Percentiles rank a stretch among this genome's conserved stretches.
Evolutionary conservation across 2,113 vertebrate genomes (phyloP).

Genomic region (Mugil cephalus): DNA sequence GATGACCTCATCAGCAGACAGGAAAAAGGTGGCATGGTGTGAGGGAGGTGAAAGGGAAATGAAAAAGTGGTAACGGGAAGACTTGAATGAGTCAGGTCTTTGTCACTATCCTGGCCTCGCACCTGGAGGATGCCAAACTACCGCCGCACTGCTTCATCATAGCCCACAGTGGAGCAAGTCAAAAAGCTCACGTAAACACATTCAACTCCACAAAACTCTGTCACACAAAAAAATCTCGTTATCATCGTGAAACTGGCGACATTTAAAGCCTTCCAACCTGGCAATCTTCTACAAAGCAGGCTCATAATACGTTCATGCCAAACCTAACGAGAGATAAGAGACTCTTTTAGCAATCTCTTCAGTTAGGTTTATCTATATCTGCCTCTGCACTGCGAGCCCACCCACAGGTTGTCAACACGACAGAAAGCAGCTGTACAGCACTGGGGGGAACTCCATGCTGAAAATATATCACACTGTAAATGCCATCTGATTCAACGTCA

Average conservation of each 20-base stretch:
- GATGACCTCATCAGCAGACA: neutral
- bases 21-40: neutral
- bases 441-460: constrained; percentile 22
- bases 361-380: constrained; percentile 36
- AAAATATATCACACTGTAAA: constrained; percentile 21
- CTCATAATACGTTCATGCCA: constrained; percentile 30
- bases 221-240: constrained; percentile 8
- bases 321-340: constrained; percentile 49
- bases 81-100: constrained; percentile 20
- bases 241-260: neutral
- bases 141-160: neutral
- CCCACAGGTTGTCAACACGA: constrained; percentile 30
- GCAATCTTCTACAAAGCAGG: constrained; percentile 8
- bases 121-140: constrained; percentile 15
- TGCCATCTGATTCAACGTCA: constrained; percentile 9
- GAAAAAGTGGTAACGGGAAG: neutral
- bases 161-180: neutral
- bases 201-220: neutral
- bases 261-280: neutral
- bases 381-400: constrained; percentile 22
- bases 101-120: constrained; percentile 4
- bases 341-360: constrained; percentile 10
- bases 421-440: constrained; percentile 51
- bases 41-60: constrained; percentile 23
- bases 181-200: no score